These are phyloP conservation scores for Rhagonycha lutea DNA, from an alignment of 2,888 invertebrate species.

Conservation along the genomic window DNA sequence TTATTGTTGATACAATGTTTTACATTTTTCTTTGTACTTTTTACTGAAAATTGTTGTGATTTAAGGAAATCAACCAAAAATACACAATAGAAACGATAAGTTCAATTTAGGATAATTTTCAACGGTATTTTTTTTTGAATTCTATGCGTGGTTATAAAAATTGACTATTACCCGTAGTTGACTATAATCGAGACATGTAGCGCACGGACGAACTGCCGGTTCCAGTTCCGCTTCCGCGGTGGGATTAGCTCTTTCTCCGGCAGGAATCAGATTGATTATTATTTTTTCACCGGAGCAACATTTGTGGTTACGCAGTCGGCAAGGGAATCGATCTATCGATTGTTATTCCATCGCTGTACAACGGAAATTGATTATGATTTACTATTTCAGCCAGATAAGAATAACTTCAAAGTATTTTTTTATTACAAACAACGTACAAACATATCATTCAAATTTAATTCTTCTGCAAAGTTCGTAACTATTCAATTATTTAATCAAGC, in stretches of 20 bases:
- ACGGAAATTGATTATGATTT: constrained; percentile 17
- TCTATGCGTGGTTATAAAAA: not conserved
- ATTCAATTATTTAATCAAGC: not conserved
- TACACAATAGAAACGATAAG: not conserved
- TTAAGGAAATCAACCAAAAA: not conserved
- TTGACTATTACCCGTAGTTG: constrained; percentile 3
- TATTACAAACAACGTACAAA: not conserved
- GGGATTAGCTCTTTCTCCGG: constrained; percentile 22
- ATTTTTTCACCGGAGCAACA: constrained; percentile 30
- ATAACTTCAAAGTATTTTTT: constrained; percentile 9
- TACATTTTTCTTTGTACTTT: not conserved
- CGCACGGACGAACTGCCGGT: constrained; percentile 12
- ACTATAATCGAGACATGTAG: constrained; percentile 16
- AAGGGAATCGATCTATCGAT: constrained; percentile 31
- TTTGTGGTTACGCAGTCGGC: constrained; percentile 28
- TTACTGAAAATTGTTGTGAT: not conserved
- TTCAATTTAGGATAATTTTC: not conserved
- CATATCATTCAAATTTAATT: not conserved
- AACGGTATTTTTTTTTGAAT: not conserved
- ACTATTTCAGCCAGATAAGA: constrained; percentile 5
- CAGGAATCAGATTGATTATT: constrained; percentile 33
- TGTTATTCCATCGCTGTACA: constrained; percentile 18
- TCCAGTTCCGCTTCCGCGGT: constrained; percentile 19
- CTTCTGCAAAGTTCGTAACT: not conserved
- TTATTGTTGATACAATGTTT: not conserved